These are phyloP conservation scores for Drosophila kuntzei DNA, from an alignment of 2,888 invertebrate species.

Conservation along the genomic window DNA sequence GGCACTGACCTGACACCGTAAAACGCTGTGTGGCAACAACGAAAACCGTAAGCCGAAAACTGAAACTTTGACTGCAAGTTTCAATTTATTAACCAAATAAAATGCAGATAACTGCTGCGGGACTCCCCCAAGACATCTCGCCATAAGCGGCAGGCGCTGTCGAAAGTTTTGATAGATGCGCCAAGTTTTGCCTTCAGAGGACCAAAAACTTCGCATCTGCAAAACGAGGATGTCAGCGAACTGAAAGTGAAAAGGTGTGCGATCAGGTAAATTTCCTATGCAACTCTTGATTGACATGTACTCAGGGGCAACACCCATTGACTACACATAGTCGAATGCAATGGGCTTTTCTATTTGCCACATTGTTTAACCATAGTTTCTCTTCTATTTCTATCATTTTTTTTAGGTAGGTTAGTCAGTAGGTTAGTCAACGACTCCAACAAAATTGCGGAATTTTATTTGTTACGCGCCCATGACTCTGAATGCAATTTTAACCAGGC, in stretches of 20 bases:
- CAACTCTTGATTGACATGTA: conserved; percentile 56
- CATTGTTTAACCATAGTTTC: conserved; percentile 19
- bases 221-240: conserved; percentile 1
- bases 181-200: conserved; percentile 47
- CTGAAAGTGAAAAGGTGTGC: conserved; percentile 39
- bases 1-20: conserved; percentile 40
- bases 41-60: conserved; percentile 5
- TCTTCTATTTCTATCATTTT: conserved; percentile 7
- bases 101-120: conserved; percentile 73
- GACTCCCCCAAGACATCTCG: conserved; percentile 46
- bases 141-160: conserved; percentile 67
- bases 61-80: conserved; percentile 67
- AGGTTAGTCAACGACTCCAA: conserved; percentile 51
- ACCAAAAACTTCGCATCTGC: conserved; percentile 35
- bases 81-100: conserved; percentile 80
- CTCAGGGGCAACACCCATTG: conserved; percentile 20
- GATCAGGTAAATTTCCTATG: conserved; percentile 41
- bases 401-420: conserved; percentile 28
- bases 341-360: conserved; percentile 13
- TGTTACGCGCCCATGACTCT: conserved; percentile 71
- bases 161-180: conserved; percentile 69
- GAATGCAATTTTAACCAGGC: conserved; percentile 65
- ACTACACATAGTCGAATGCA: conserved; percentile 5
- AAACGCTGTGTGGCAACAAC: conserved; percentile 26
- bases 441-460: conserved; percentile 69